A percentile compares a stretch with the other conserved stretches of the same genome.
These are phyloP conservation scores for Dryadula phaetusa DNA, from an alignment of 2,888 invertebrate genomes.

Conservation along the genomic window DNA sequence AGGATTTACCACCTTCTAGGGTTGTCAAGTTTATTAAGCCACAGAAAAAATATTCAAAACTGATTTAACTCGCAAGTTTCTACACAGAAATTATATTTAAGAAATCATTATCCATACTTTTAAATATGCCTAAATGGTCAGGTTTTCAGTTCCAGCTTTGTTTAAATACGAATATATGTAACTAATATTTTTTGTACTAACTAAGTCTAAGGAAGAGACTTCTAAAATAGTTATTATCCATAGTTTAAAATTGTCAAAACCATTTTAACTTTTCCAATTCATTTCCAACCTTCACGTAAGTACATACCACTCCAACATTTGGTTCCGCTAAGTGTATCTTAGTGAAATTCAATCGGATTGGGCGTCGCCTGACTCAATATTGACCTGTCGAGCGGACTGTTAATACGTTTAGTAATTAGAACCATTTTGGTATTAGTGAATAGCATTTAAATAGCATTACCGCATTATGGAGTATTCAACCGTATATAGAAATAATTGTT, in stretches of 20 bases:
- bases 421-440: slow-evolving; percentile 1
- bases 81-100: too few relatives aligned
- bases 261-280: not conserved
- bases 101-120: too few relatives aligned
- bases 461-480: not conserved
- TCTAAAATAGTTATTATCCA: too few relatives aligned
- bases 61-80: too few relatives aligned
- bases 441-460: slow-evolving; percentile 11
- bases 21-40: too few relatives aligned
- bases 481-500: not conserved
- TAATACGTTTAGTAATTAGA: slow-evolving; percentile 21
- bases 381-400: slow-evolving; percentile 12
- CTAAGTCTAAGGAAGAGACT: too few relatives aligned
- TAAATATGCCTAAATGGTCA: too few relatives aligned
- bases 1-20: not conserved
- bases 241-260: not conserved
- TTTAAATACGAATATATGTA: too few relatives aligned
- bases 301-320: not conserved
- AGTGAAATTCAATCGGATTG: slow-evolving; percentile 27
- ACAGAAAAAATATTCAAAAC: too few relatives aligned
- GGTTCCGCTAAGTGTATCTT: slow-evolving; percentile 4
- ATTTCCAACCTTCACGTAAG: not conserved
- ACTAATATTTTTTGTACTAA: too few relatives aligned
- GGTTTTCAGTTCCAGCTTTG: too few relatives aligned
- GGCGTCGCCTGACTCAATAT: slow-evolving; percentile 29